Evolutionary conservation across 2,113 vertebrate genomes (phyloP), one percentile per base, ranked within the genome.

Genomic region (Mesitornis unicolor): DNA sequence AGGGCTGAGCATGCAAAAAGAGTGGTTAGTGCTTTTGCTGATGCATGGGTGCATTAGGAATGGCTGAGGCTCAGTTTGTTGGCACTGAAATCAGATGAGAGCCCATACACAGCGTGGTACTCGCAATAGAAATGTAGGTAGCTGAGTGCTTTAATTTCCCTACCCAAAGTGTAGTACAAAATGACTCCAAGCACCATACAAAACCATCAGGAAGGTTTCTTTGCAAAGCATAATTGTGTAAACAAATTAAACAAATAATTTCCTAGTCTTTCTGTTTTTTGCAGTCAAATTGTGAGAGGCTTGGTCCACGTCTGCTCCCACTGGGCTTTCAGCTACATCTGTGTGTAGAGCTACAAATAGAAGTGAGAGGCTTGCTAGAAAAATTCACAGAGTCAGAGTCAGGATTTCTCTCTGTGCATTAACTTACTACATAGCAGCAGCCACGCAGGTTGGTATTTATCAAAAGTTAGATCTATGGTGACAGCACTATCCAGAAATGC

Each of bases 11-110:
- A 54, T 6, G 21, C 45, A 59, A 70, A 71, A 84, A 48, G 73
- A 95, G 86, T 96, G 61, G 90, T 88, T 81, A 91, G 84, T 91
- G 61, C 38, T 78, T 28, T 50, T 26, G 11, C 48, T 67, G 87
- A 84, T 82, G 51, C 28, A 61, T 29, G 75, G 43, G 80, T 95
- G 21, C 84, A 76, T 88, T 77, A 89, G 95, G 35, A 90, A 63
- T 17, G 45, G 59, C 71, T 78, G 60, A 93, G 45, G 7, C 57
- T 93, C 28, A 11, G 61, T 80, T n/a, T 90, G 50, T 17, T 91
- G 87, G 91, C 89, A 77, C n/a, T 75, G 63, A 81, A 61, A 29
- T 71, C 79, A 57, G 88, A 57, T n/a, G 76, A 43, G 64, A 61
- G 29, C 42, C 71, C 57, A 29, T 16, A 22, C 18, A 51, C 38